Evolutionary conservation across 2,888 invertebrate species (phyloP).

Genomic region (Zaprionus lineosus): DNA sequence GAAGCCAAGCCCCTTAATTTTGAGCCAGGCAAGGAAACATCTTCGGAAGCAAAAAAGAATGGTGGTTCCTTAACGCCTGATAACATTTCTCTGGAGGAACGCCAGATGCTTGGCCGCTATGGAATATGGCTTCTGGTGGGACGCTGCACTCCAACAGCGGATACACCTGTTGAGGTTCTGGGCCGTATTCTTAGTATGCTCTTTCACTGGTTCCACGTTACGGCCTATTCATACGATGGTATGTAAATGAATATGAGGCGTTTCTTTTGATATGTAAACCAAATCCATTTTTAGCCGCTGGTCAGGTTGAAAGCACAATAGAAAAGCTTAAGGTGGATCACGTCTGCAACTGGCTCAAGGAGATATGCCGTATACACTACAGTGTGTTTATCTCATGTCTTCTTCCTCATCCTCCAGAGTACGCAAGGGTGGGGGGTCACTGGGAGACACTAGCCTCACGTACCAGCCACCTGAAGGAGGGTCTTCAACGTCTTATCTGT

Average conservation of each 20-base stretch:
- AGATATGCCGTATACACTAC: constrained; percentile 92
- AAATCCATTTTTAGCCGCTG: constrained; percentile 80
- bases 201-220: constrained; percentile 99
- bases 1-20: constrained; percentile 93
- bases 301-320: constrained; percentile 92
- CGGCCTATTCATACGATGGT: constrained; percentile 98
- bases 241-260: not conserved
- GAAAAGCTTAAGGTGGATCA: constrained; percentile 96
- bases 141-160: constrained; percentile 91
- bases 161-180: constrained; percentile 90
- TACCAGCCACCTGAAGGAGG: constrained; percentile 96
- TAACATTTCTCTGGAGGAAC: constrained; percentile 91
- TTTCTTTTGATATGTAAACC: not conserved
- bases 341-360: constrained; percentile 95
- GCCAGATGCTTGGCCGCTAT: constrained; percentile 95
- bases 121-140: constrained; percentile 99
- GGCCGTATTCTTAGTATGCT: constrained; percentile 97
- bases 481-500: constrained; percentile 95
- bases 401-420: constrained; percentile 97
- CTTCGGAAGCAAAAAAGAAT: constrained; percentile 82
- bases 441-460: constrained; percentile 95
- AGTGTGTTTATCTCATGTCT: constrained; percentile 95
- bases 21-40: constrained; percentile 85
- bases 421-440: constrained; percentile 97
- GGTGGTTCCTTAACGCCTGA: constrained; percentile 84